Evolutionary conservation across 2,113 vertebrate genomes (phyloP).

Genomic region (Porphyrio hochstetteri): DNA sequence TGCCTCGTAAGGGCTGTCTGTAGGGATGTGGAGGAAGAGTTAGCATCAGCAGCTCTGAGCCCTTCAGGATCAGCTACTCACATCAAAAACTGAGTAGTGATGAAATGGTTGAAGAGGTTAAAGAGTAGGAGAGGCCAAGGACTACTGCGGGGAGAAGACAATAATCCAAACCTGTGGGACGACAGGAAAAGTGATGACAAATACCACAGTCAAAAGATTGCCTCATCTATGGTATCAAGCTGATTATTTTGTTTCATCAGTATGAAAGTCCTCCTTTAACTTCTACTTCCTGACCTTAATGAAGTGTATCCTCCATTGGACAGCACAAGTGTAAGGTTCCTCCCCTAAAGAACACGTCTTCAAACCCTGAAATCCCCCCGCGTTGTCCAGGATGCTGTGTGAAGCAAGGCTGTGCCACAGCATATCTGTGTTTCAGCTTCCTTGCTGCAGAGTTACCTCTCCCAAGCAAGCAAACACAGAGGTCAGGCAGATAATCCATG

Average conservation of each 20-base stretch:
- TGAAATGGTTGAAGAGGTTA: neutral
- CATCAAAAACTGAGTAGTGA: neutral
- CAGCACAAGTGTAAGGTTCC: neutral
- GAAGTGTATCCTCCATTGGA: neutral
- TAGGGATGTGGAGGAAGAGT: neutral
- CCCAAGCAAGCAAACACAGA: conserved; percentile 53
- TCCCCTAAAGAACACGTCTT: neutral
- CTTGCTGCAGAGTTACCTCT: conserved; percentile 13
- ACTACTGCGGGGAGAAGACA: neutral
- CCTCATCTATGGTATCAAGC: too few relatives aligned
- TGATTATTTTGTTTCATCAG: neutral
- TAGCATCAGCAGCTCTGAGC: neutral
- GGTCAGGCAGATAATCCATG: conserved; percentile 26
- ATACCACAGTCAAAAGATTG: neutral
- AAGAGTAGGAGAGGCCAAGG: neutral
- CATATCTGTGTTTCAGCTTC: conserved; percentile 20
- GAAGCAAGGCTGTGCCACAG: neutral
- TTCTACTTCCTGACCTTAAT: neutral
- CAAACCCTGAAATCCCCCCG: neutral
- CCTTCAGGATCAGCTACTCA: too few relatives aligned
- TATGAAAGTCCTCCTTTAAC: neutral
- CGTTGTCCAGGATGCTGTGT: neutral
- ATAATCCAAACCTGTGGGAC: neutral
- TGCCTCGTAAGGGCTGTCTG: neutral
- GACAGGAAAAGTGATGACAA: neutral